These are phyloP conservation scores for Tetraodon nigroviridis DNA, from an alignment of 2,113 vertebrate genomes.

Conservation along the genomic window DNA sequence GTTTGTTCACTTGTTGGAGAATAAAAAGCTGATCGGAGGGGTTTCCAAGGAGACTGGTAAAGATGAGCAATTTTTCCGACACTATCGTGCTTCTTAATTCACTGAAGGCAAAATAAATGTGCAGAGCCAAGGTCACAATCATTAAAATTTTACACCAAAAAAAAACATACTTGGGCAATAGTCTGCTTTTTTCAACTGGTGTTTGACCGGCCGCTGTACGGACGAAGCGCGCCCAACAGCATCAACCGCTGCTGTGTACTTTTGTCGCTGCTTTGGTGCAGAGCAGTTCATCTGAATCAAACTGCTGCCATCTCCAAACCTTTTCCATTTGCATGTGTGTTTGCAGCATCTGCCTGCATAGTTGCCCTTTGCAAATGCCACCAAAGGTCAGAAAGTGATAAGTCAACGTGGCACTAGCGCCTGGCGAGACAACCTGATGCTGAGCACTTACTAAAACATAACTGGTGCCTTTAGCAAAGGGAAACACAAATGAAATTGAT, in stretches of 20 bases:
- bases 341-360: constrained; percentile 41
- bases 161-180: too few species aligned
- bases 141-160: constrained; percentile 2
- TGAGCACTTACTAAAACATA: constrained; percentile 23
- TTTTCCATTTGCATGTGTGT: constrained; percentile 48
- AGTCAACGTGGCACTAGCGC: constrained; percentile 33
- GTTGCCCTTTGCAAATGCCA: constrained; percentile 59
- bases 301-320: constrained; percentile 4
- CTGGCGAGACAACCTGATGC: constrained; percentile 14
- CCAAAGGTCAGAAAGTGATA: constrained; percentile 55
- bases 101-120: too few species aligned
- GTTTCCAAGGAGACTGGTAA: too few species aligned
- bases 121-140: constrained; percentile 1
- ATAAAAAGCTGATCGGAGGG: too few species aligned
- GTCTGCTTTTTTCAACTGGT: too few species aligned
- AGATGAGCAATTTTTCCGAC: too few species aligned
- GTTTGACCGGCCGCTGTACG: too few species aligned
- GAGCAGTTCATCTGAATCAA: constrained; percentile 25
- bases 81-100: too few species aligned
- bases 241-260: too few species aligned
- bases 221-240: too few species aligned
- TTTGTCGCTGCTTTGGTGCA: background rate
- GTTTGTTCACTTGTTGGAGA: too few species aligned
- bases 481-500: constrained; percentile 28
- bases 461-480: constrained; percentile 12